phyloP scores from a whole-genome alignment of 2,888 invertebrate species.

The Phortica magna region DNA sequence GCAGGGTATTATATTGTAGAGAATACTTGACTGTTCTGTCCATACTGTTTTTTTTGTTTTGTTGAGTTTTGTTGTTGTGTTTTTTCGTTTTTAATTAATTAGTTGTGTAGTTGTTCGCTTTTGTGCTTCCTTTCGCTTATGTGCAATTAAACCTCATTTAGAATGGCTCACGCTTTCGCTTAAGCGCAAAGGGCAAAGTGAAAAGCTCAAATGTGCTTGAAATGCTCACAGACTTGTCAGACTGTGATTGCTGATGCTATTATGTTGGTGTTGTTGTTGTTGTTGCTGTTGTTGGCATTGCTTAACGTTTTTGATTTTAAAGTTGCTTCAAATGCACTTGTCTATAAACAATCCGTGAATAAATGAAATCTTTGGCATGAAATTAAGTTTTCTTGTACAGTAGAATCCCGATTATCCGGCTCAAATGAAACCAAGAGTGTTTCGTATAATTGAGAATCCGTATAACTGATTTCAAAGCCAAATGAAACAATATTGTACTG shows the following conservation, averaged over 20 bases:
- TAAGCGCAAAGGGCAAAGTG: slow-evolving; percentile 32
- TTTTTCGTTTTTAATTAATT: slow-evolving; percentile 47
- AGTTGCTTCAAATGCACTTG: too few relatives aligned
- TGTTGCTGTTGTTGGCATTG: too few relatives aligned
- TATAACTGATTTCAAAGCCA: too few relatives aligned
- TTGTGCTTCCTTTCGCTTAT: not conserved
- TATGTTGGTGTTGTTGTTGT: not conserved
- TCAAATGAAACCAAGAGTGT: too few relatives aligned
- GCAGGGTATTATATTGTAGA: too few relatives aligned
- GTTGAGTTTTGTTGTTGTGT: slow-evolving; percentile 26
- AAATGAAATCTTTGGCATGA: not conserved
- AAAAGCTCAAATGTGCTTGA: not conserved
- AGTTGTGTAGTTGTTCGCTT: slow-evolving; percentile 26
- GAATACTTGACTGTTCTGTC: too few relatives aligned
- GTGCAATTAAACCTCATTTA: slow-evolving; percentile 30
- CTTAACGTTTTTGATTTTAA: too few relatives aligned
- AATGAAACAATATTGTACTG: too few relatives aligned
- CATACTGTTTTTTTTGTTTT: slow-evolving; percentile 23
- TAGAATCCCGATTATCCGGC: too few relatives aligned
- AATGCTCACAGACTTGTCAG: not conserved
- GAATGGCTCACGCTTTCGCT: slow-evolving; percentile 7
- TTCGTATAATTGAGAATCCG: too few relatives aligned
- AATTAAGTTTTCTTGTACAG: slow-evolving; percentile 3
- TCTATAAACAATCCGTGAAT: too few relatives aligned
- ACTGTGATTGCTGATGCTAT: not conserved